Percentiles rank a stretch among this genome's conserved stretches.
Evolutionary conservation across 2,113 vertebrate genomes (phyloP).

Genomic region (Furnarius figulus): DNA sequence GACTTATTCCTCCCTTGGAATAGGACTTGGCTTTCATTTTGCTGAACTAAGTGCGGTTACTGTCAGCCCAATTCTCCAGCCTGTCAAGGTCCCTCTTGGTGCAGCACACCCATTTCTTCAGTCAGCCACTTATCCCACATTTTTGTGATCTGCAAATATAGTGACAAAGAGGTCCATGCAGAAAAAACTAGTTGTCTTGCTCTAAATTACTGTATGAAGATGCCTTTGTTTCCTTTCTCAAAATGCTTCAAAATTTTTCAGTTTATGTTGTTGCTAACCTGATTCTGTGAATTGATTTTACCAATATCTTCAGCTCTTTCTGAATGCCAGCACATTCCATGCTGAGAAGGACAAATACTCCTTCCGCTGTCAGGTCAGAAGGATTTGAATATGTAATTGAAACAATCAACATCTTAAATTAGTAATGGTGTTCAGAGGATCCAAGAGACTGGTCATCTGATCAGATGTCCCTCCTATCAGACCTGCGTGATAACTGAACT

Average conservation of each 20-base stretch:
- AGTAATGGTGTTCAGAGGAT: neutral
- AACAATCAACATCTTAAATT: slow-evolving; percentile 20
- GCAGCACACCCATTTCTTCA: neutral
- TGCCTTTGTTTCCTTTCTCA: neutral
- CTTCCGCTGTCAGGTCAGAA: neutral
- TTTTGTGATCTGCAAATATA: neutral
- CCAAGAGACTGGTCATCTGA: neutral
- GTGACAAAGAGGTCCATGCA: neutral
- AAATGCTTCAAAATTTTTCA: neutral
- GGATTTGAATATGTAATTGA: neutral
- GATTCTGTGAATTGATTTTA: neutral
- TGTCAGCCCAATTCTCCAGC: neutral
- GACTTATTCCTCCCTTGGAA: neutral
- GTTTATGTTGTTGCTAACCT: neutral
- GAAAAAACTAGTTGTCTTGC: neutral
- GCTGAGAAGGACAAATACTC: neutral
- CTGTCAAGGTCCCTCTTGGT: neutral
- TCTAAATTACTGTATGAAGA: neutral
- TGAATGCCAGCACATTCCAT: neutral
- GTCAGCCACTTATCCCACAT: neutral
- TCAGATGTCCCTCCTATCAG: neutral
- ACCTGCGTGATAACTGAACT: neutral
- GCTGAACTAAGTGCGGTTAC: neutral
- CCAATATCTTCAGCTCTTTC: neutral
- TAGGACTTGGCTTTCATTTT: neutral